phyloP scores from a whole-genome alignment of 2,797 vertebrate genomes.

The Podarcis lilfordi region DNA sequence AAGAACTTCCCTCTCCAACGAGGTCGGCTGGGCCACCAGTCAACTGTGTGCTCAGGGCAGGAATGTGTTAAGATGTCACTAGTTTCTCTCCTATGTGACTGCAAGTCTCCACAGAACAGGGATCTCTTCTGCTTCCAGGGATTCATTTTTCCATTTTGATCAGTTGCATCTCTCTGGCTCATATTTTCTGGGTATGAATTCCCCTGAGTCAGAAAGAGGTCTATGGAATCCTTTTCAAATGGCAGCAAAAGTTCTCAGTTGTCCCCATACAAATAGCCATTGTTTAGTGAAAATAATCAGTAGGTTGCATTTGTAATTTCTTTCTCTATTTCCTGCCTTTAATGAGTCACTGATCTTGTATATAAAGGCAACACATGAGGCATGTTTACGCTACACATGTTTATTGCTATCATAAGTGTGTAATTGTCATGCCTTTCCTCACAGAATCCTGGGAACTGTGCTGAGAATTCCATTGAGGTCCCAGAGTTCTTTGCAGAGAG shows the following conservation, averaged over 20 bases:
- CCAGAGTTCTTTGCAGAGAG: background rate
- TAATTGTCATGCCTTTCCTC: background rate
- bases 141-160: background rate
- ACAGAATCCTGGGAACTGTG: background rate
- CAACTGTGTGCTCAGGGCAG: background rate
- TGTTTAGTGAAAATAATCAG: background rate
- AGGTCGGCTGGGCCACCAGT: too few species aligned
- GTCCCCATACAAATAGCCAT: background rate
- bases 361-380: background rate
- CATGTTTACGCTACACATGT: background rate
- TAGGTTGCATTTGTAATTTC: background rate
- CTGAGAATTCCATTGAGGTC: background rate
- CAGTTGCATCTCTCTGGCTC: background rate
- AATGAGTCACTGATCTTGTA: background rate
- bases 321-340: background rate
- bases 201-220: background rate
- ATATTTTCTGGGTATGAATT: background rate
- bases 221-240: background rate
- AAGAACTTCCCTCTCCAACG: background rate
- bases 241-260: background rate
- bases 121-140: background rate
- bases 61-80: background rate
- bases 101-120: background rate
- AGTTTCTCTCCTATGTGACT: background rate
- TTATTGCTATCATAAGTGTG: background rate